Percentiles rank a stretch among this genome's conserved stretches.
phyloP scores from a whole-genome alignment of 2,888 invertebrate genomes.

The Amiota mariae region DNA sequence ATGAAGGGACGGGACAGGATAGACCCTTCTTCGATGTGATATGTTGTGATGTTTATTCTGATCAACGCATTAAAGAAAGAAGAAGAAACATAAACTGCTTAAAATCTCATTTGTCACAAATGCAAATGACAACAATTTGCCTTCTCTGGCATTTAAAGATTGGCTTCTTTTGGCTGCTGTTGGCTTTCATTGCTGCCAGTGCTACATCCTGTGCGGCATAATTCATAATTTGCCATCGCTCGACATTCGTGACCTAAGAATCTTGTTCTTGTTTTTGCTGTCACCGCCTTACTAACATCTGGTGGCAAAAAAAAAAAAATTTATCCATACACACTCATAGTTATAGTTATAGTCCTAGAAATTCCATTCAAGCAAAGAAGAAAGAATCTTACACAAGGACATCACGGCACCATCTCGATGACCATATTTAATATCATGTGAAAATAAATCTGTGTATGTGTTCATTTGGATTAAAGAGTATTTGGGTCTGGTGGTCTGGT shows the following conservation, averaged over 20 bases:
- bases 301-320: background rate
- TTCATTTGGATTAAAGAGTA: constrained; percentile 44
- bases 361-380: too few relatives aligned
- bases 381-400: background rate
- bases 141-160: background rate
- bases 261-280: background rate
- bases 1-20: too few relatives aligned
- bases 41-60: too few relatives aligned
- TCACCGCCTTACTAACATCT: background rate
- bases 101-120: constrained; percentile 21
- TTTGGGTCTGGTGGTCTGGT: background rate
- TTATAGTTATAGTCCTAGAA: background rate
- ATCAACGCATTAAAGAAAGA: background rate
- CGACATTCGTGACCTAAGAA: constrained; percentile 20
- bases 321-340: background rate
- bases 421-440: too few relatives aligned
- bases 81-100: constrained; percentile 9
- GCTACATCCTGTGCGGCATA: constrained; percentile 25
- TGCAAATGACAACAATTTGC: constrained; percentile 7
- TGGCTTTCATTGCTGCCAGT: constrained; percentile 4
- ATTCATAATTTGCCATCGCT: constrained; percentile 28
- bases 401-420: background rate
- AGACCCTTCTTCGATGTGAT: too few relatives aligned
- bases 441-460: constrained; percentile 40
- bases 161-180: constrained; percentile 1